Conservation (phyloP, 2,888 invertebrate species). For the Cantharis rustica region DNA sequence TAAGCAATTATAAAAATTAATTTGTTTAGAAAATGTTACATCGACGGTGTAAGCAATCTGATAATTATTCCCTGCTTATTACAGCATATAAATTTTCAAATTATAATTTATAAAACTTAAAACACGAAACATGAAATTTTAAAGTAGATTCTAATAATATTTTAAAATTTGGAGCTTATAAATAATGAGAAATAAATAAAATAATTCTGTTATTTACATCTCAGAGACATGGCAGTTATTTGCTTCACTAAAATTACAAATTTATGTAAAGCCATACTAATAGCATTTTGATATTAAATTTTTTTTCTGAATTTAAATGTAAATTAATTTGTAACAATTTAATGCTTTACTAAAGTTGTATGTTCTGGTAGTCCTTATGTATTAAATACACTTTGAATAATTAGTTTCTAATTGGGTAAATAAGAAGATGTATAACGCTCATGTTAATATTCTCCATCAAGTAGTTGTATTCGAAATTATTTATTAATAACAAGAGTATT, state of each 20-base stretch:
- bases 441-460: conserved; percentile 16
- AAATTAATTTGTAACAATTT: conserved; percentile 1
- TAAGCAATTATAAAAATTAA: too few relatives aligned
- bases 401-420: conserved; percentile 29
- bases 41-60: too few relatives aligned
- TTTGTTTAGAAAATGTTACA: too few relatives aligned
- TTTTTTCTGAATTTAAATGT: not conserved
- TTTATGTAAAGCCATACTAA: not conserved
- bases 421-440: conserved; percentile 11
- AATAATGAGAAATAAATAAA: not conserved
- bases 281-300: not conserved
- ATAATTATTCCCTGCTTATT: too few relatives aligned
- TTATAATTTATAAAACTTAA: too few relatives aligned
- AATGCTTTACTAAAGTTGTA: not conserved
- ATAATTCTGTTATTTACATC: not conserved
- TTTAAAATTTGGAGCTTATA: not conserved
- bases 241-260: not conserved
- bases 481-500: conserved; percentile 8
- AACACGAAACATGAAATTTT: too few relatives aligned
- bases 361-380: conserved; percentile 13
- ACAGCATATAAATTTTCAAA: too few relatives aligned
- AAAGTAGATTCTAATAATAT: not conserved
- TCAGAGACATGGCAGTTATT: not conserved
- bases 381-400: conserved; percentile 22
- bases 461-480: conserved; percentile 9